Evolutionary conservation across 2,113 vertebrate species (phyloP), one percentile per base, ranked within the genome.

Genomic region (Sceloporus undulatus): DNA sequence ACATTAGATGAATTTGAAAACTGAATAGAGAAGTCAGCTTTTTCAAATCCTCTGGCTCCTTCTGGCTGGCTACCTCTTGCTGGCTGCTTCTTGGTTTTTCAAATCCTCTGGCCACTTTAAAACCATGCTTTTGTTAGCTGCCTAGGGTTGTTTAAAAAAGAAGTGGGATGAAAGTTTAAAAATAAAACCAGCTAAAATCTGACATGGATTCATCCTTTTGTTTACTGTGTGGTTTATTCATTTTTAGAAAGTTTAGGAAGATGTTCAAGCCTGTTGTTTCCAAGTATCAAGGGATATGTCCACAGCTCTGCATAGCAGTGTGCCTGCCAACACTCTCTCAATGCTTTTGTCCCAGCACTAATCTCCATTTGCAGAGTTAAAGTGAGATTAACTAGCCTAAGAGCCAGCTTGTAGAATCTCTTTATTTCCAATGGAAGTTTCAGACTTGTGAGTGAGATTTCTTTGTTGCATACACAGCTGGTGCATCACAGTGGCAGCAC

Each of bases 281-380:
- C 48, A 38, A n/a, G 34, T n/a, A 79, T 40, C 66, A 40, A 38
- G 80, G 79, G n/a, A 70, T 66, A 77, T 70, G 52, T 27, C 75
- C 52, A 19, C 14, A 29, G 7, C 25, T 16, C 29, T 88, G 87
- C 38, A 56, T 42, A 79, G 78, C 6, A 52, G 66, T 42, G 11
- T 34, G 42, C 77, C 48, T 88, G 82, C 82, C 75, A 84, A 79
- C 29, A 59, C 48, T 73, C 65, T 84, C 62, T 80, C 87, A 89
- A 14, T 73, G 7, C 68, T 34, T 16, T 71, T 79, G 38, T 65
- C 21, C 19, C 82, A 85, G 38, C 38, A 62, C 40, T 71, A 48
- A 79, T 79, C 76, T 85, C 85, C 73, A 59, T 89, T 85, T 84
- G 68, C 66, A 71, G 66, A 62, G 48, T 73, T 79, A 85, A 79